phyloP scores from a whole-genome alignment of 2,113 vertebrate species.

The Nothobranchius kuhntae region DNA sequence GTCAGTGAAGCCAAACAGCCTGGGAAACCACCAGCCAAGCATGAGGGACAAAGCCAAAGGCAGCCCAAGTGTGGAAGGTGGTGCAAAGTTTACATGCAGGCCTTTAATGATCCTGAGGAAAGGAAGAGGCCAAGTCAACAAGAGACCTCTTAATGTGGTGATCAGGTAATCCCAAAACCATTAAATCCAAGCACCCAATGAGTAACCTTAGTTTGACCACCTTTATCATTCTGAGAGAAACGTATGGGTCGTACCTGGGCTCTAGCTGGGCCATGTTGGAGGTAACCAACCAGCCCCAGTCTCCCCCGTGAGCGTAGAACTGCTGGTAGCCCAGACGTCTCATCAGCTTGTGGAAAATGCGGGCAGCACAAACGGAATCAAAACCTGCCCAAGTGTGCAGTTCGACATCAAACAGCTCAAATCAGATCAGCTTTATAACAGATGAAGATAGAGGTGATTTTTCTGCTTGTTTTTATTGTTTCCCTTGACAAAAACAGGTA shows the following conservation, averaged over 20 bases:
- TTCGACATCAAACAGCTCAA: too few relatives aligned
- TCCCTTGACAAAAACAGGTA: too few relatives aligned
- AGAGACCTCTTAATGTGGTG: too few relatives aligned
- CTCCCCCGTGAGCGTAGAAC: constrained; percentile 88
- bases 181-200: too few relatives aligned
- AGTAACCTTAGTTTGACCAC: not conserved
- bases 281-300: constrained; percentile 85
- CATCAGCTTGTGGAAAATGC: constrained; percentile 90
- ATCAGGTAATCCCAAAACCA: too few relatives aligned
- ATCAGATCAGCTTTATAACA: not conserved
- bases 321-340: constrained; percentile 84
- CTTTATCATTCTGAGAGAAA: not conserved
- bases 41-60: constrained; percentile 62
- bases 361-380: constrained; percentile 78
- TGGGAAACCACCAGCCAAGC: constrained; percentile 80
- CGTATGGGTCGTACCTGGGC: constrained; percentile 66
- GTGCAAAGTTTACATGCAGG: constrained; percentile 83
- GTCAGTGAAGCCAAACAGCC: constrained; percentile 81
- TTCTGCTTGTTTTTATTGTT: too few relatives aligned
- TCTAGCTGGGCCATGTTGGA: constrained; percentile 88
- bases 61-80: constrained; percentile 23
- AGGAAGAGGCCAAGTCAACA: not conserved
- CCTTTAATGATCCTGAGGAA: constrained; percentile 81
- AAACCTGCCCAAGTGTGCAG: constrained; percentile 73
- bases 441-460: too few relatives aligned